Conservation (phyloP, 2,888 invertebrate genomes). For the Calameuta pallipes region DNA sequence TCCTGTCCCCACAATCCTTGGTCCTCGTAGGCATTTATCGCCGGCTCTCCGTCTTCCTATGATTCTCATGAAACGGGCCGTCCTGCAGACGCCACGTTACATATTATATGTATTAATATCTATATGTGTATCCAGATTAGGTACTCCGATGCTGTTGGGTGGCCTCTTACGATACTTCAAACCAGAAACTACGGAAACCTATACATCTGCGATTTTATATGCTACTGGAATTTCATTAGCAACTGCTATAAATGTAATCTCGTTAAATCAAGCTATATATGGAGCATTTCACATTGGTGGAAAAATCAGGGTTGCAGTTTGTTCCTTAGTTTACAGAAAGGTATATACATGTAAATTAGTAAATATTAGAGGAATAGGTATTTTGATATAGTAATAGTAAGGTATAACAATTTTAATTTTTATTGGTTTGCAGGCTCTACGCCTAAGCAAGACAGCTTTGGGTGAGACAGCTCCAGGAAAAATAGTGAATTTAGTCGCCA, state of each 20-base stretch:
- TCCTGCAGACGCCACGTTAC: too few relatives aligned
- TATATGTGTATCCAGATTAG: slow-evolving; percentile 67
- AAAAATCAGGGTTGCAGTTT: slow-evolving; percentile 83
- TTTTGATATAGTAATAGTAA: not conserved
- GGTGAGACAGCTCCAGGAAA: slow-evolving; percentile 79
- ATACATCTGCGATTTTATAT: slow-evolving; percentile 53
- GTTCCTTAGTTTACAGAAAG: slow-evolving; percentile 88
- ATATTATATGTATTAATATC: too few relatives aligned
- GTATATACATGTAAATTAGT: slow-evolving; percentile 65
- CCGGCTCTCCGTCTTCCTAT: too few relatives aligned
- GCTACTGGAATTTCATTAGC: slow-evolving; percentile 58
- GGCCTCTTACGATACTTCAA: slow-evolving; percentile 76
- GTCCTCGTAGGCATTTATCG: too few relatives aligned
- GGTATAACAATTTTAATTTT: not conserved
- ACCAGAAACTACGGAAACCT: slow-evolving; percentile 35
- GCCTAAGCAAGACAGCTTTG: slow-evolving; percentile 76
- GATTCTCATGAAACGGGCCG: too few relatives aligned
- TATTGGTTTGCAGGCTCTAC: slow-evolving; percentile 67
- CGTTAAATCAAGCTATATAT: slow-evolving; percentile 76
- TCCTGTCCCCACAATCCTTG: too few relatives aligned
- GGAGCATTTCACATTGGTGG: slow-evolving; percentile 82
- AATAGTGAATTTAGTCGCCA: slow-evolving; percentile 73
- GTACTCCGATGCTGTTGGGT: slow-evolving; percentile 76
- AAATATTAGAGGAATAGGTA: not conserved
- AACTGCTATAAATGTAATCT: slow-evolving; percentile 68